Conservation (phyloP, 2,113 vertebrate species). For the Cnemophilus loriae region DNA sequence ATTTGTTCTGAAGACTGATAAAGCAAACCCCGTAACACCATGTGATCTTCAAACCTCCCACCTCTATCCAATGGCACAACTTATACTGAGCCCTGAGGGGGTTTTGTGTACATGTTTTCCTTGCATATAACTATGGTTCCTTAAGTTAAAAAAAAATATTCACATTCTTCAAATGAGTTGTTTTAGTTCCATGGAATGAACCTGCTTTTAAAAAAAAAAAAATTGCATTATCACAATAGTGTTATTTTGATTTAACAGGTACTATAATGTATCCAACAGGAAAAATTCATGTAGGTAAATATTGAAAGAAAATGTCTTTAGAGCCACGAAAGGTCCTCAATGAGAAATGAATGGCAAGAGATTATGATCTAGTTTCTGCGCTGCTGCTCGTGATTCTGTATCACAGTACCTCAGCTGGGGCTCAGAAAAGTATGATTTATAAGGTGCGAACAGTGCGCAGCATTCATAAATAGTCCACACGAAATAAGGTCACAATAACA, state of each 20-base stretch:
- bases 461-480: neutral
- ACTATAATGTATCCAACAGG: neutral
- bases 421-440: neutral
- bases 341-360: neutral
- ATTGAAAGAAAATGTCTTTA: neutral
- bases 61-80: neutral
- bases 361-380: neutral
- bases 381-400: neutral
- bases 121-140: neutral
- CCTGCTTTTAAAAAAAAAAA: neutral
- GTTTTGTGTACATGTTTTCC: neutral
- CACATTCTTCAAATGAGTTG: neutral
- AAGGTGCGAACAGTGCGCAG: neutral
- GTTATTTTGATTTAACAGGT: neutral
- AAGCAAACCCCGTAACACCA: neutral
- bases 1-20: neutral
- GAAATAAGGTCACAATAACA: neutral
- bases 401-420: neutral
- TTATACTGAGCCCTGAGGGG: neutral
- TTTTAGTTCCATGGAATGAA: neutral
- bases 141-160: neutral
- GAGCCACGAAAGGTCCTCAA: neutral
- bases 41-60: neutral
- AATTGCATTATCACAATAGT: neutral
- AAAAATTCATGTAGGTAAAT: neutral